Conservation (phyloP, 1,140 invertebrate species). For the Aphis craccivora region DNA sequence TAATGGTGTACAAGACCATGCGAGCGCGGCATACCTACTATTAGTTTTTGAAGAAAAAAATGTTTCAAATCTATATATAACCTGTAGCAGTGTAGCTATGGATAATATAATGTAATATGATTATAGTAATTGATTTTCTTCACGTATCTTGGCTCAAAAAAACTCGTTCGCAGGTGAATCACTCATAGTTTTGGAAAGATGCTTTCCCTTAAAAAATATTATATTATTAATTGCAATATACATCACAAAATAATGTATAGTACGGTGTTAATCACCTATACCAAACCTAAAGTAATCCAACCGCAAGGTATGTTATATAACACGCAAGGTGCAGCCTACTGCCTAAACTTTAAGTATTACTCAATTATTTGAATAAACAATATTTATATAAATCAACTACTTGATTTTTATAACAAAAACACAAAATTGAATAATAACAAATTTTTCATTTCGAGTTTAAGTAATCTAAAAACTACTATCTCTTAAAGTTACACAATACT, state of each 20-base stretch:
- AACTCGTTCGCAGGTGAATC: not conserved
- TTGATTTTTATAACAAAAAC: not conserved
- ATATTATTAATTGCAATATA: not conserved
- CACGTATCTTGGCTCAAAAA: not conserved
- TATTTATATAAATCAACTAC: not conserved
- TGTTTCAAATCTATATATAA: no score
- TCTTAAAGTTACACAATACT: not conserved
- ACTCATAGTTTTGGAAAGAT: not conserved
- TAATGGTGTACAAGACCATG: not conserved
- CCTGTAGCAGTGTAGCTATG: not conserved
- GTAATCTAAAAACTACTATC: not conserved
- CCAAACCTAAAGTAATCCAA: not conserved
- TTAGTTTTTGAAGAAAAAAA: not conserved
- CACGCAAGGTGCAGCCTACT: not conserved
- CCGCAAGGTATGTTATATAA: not conserved
- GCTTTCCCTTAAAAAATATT: not conserved
- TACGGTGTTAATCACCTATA: not conserved
- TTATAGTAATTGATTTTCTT: constrained; percentile 19
- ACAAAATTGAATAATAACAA: not conserved
- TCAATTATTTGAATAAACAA: not conserved
- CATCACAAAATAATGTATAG: not conserved
- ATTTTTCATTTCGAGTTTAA: not conserved
- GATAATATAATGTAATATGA: not conserved
- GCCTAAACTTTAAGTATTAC: not conserved
- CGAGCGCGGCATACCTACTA: not conserved